A percentile compares a stretch with the other conserved stretches of the same genome.
phyloP scores from a whole-genome alignment of 2,888 invertebrate genomes.

The Aquatica leii region DNA sequence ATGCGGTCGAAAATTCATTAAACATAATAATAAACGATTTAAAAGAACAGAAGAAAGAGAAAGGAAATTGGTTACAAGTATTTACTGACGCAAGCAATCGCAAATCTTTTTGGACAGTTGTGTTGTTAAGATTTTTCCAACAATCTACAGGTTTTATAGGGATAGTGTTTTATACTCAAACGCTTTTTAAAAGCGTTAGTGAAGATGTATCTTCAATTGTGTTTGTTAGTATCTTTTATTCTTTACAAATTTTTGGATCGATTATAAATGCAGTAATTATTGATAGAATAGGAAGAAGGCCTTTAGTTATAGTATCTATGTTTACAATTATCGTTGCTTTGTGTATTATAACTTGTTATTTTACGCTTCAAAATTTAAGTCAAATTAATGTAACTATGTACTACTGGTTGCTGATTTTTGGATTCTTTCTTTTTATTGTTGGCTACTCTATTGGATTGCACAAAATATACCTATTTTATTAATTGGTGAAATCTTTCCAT shows the following conservation, averaged over 20 bases:
- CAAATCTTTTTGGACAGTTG: constrained; percentile 67
- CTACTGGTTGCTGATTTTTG: constrained; percentile 58
- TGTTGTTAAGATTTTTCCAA: constrained; percentile 66
- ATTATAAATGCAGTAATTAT: constrained; percentile 65
- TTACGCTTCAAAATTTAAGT: constrained; percentile 32
- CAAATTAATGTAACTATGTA: no score
- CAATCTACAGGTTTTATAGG: constrained; percentile 70
- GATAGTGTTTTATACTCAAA: constrained; percentile 67
- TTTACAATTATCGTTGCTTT: constrained; percentile 55
- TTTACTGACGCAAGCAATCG: background rate
- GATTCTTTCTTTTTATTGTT: constrained; percentile 59
- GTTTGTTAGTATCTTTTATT: constrained; percentile 64
- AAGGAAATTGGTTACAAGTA: background rate
- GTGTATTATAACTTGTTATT: constrained; percentile 56
- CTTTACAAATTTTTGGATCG: constrained; percentile 64
- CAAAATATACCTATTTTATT: constrained; percentile 61
- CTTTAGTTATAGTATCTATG: constrained; percentile 66
- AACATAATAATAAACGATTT: background rate
- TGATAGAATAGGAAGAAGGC: constrained; percentile 70
- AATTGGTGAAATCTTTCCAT: constrained; percentile 63
- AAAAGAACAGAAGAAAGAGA: background rate
- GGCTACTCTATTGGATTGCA: constrained; percentile 62
- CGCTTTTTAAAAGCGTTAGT: constrained; percentile 64
- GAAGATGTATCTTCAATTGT: constrained; percentile 56
- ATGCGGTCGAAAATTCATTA: constrained; percentile 60